Evolutionary conservation across 2,113 vertebrate genomes (phyloP).

Genomic region (Chamaea fasciata): DNA sequence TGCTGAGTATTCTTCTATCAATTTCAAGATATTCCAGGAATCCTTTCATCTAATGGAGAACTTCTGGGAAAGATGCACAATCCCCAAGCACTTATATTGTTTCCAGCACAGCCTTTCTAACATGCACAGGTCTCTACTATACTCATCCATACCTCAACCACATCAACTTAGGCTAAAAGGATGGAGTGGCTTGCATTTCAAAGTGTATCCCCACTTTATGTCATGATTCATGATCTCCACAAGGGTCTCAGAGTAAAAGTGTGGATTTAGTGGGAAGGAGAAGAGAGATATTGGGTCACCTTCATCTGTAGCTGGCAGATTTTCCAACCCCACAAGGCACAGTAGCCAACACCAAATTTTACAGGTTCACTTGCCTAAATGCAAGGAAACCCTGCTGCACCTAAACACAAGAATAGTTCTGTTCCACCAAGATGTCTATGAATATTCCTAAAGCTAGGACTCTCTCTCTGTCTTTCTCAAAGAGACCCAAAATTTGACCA

Average conservation of each 20-base stretch:
- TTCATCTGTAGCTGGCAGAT: background rate
- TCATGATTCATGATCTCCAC: background rate
- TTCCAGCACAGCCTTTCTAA: background rate
- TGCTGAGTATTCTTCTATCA: background rate
- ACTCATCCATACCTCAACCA: background rate
- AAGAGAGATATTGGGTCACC: background rate
- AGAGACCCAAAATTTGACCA: background rate
- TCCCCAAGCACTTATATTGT: background rate
- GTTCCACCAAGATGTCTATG: background rate
- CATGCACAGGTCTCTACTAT: rapidly evolving
- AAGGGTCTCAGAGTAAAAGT: background rate
- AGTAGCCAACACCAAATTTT: background rate
- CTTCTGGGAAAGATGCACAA: background rate
- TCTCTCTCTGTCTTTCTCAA: background rate
- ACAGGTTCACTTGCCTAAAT: background rate
- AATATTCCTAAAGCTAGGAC: background rate
- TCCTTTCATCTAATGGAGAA: background rate
- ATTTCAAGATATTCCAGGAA: background rate
- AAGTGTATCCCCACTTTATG: background rate
- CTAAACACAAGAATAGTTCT: background rate
- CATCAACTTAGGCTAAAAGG: background rate
- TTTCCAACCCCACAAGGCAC: background rate
- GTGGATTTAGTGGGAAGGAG: background rate
- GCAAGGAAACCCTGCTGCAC: background rate
- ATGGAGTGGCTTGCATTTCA: background rate